Evolutionary conservation across 2,888 invertebrate genomes (phyloP).

Genomic region (Uropetala carovei): DNA sequence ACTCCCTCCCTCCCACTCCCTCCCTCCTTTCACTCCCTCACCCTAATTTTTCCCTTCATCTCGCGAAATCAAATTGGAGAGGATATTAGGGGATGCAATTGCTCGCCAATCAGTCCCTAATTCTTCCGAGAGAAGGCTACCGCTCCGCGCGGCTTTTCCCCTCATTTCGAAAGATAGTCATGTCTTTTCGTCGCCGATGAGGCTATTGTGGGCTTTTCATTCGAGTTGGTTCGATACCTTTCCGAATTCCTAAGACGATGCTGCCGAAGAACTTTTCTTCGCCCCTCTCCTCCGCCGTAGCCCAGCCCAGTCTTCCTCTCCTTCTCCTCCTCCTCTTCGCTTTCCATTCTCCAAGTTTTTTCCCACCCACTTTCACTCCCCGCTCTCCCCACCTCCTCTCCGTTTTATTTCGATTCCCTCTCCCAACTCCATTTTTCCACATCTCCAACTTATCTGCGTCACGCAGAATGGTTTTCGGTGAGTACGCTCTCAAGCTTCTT

Average conservation of each 20-base stretch:
- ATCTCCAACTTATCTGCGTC: neutral
- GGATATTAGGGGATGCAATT: conserved; percentile 4
- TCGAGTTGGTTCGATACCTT: conserved; percentile 1
- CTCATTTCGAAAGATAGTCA: neutral
- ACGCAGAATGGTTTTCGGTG: neutral
- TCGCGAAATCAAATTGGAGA: neutral
- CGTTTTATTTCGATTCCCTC: neutral
- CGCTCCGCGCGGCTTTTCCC: neutral
- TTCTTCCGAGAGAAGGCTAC: neutral
- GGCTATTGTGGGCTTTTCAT: conserved; percentile 9
- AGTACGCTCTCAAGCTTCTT: neutral
- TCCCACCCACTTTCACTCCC: neutral
- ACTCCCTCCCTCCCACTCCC: too few relatives aligned
- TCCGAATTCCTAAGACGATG: conserved; percentile 1
- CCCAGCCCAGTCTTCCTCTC: too few relatives aligned
- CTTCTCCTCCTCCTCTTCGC: neutral
- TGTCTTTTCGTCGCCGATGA: conserved; percentile 6
- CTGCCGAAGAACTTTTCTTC: neutral
- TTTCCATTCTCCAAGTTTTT: neutral
- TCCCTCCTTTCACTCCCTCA: neutral
- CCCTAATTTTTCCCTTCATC: neutral
- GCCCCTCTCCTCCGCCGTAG: neutral
- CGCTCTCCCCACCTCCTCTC: neutral
- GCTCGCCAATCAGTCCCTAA: neutral
- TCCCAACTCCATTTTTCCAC: neutral